Evolutionary conservation across 2,888 invertebrate species (phyloP).

Genomic region (Pammene fasciana): DNA sequence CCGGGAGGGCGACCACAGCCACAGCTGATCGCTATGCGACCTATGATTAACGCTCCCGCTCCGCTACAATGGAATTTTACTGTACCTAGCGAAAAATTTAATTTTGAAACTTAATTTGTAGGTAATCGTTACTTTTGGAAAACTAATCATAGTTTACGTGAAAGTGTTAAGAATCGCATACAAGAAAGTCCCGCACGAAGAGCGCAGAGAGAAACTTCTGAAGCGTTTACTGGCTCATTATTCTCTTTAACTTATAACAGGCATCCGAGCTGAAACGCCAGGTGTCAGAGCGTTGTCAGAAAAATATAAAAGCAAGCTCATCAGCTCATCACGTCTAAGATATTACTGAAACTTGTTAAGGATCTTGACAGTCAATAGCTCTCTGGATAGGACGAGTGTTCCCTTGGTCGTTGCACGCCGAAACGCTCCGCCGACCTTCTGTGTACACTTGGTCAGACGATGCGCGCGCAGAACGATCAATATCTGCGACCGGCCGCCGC

Average conservation of each 20-base stretch:
- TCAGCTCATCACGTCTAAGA: constrained; percentile 50
- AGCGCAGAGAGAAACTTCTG: constrained; percentile 4
- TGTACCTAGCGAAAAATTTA: constrained; percentile 32
- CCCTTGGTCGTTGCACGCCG: constrained; percentile 71
- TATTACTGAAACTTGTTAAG: constrained; percentile 41
- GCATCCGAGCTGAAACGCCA: not conserved
- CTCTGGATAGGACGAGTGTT: constrained; percentile 70
- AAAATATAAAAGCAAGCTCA: constrained; percentile 45
- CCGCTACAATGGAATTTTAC: constrained; percentile 45
- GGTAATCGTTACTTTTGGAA: too few relatives aligned
- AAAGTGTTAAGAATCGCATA: not conserved
- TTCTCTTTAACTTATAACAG: constrained; percentile 5
- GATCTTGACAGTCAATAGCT: constrained; percentile 65
- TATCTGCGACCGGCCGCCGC: constrained; percentile 61
- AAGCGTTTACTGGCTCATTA: constrained; percentile 14
- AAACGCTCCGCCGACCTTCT: constrained; percentile 71
- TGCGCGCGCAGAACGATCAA: constrained; percentile 83
- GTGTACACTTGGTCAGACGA: constrained; percentile 74
- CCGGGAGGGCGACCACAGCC: constrained; percentile 46
- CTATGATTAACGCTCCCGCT: constrained; percentile 49
- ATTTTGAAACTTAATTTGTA: constrained; percentile 1
- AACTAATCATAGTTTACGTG: not conserved
- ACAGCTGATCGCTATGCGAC: constrained; percentile 61
- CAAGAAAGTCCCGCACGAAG: not conserved
- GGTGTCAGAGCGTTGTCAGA: not conserved